phyloP scores from a whole-genome alignment of 1,140 invertebrate genomes.

The Orchesella cincta region DNA sequence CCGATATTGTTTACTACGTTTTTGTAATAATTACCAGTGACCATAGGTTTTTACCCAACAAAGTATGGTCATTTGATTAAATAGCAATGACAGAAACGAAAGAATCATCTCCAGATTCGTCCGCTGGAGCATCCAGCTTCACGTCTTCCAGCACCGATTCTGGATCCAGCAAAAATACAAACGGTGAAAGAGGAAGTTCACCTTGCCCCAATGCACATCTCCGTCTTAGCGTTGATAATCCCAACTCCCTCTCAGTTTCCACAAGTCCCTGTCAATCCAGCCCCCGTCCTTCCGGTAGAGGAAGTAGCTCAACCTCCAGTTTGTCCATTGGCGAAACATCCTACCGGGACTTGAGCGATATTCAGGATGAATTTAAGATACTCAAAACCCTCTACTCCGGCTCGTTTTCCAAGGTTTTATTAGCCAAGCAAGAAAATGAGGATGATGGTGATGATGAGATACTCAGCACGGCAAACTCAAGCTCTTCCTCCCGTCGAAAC shows the following conservation, averaged over 20 bases:
- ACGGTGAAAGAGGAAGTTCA: background rate
- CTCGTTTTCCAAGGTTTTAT: conserved; percentile 68
- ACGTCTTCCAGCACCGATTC: too few relatives aligned
- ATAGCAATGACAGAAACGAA: background rate
- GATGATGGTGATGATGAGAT: background rate
- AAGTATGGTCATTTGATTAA: background rate
- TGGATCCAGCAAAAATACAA: too few relatives aligned
- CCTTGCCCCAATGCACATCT: too few relatives aligned
- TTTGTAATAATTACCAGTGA: too few relatives aligned
- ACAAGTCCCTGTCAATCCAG: background rate
- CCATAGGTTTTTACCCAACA: too few relatives aligned
- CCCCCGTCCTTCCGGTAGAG: background rate
- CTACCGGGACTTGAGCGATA: background rate
- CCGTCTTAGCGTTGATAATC: too few relatives aligned
- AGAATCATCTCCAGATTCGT: background rate
- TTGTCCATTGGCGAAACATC: conserved; percentile 1
- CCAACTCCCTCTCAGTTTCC: background rate
- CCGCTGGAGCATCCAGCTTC: background rate
- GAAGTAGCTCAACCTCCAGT: conserved; percentile 16
- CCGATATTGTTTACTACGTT: too few relatives aligned
- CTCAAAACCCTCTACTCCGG: conserved; percentile 68
- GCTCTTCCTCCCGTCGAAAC: too few relatives aligned
- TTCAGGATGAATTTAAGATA: conserved; percentile 65
- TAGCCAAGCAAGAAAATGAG: conserved; percentile 60
- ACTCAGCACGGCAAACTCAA: background rate